Evolutionary conservation across 2,113 vertebrate species (phyloP), one percentile per base, ranked within the genome.

Genomic region (Phrynosoma blainvillii): DNA sequence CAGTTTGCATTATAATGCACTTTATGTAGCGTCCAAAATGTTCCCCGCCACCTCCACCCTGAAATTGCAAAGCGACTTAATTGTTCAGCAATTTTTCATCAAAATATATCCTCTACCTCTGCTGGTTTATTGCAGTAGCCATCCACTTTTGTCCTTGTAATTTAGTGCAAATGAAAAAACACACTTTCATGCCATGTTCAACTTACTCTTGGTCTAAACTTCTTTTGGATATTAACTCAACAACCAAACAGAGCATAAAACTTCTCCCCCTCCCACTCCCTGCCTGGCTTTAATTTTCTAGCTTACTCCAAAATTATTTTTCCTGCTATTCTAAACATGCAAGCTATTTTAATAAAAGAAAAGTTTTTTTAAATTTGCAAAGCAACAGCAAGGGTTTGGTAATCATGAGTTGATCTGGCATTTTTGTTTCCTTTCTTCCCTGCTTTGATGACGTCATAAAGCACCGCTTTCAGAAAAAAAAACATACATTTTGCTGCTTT

Each of bases 11-110:
- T 92, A 94, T 84, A 91, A 92, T 87, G 27, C 90, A 80, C 91
- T 92, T 90, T 90, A 96, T 85, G 84, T 68, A 94, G 96, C 84
- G 84, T 74, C n/a, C n/a, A n/a, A n/a, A n/a, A 36, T 92, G 30
- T 36, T 56, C 12, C 52, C 7, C 30, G 10, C n/a, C n/a, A n/a
- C n/a, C n/a, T n/a, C 32, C 4, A 54, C 23, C 14, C 36, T 32
- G 16, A 62, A 79, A 70, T 40, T 47, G 85, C 94, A 96, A 95
- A 93, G 93, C 92, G 87, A 25, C 90, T 92, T 94, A 95, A 96
- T 95, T 95, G 91, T 91, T 95, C 92, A 93, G 91, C 94, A 95
- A 95, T 96, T 95, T 94, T 93, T 94, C 95, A 96, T 95, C 94
- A 95, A 96, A 86, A 87, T 95, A 93, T 93, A 52, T 47, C 4